Evolutionary conservation across 2,888 invertebrate species (phyloP), one percentile per base, ranked within the genome.

Genomic region (Tetramorium bicarinatum): DNA sequence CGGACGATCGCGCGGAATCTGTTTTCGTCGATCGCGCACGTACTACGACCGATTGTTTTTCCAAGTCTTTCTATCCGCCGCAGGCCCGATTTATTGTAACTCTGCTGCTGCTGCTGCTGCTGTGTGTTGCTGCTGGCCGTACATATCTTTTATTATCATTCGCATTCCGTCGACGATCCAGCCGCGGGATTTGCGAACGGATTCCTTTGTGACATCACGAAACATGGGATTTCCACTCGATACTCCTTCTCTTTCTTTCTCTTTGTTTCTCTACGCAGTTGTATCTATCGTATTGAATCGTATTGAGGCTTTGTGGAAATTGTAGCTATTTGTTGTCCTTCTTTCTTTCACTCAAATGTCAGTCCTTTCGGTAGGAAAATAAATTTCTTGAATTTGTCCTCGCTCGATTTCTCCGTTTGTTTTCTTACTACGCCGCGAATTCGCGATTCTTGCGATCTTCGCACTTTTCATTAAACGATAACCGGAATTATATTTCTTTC

Each of bases 41-140:
- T 49, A 47, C 41, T 41, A 54, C 54, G 69, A 79, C 59, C 69
- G 79, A 79, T 79, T 79, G 79, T 79, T 79, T 79, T 79, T 79
- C 71, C 69, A 47, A 79, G 69, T 79, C 47, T 21, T 56, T 67
- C 18, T 47, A 38, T 29, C 11, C 69, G 34, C 38, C 38, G 71
- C 69, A 21, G 21, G 47, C 34, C 41, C 79, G 79, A 79, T 79
- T 79, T 79, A 79, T 79, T 47, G 79, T 38, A 66, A 71, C 56
- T 56, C 44, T 44, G 41, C 54, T 29, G 59, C 3, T 25, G 41
- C 11, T 21, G 44, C 21, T 25, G 25, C 47, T 67, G 25, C 47
- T n/a, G 25, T 29, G 29, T 49, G 47, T 21, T 47, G 71, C 13
- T 21, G 44, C 44, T 67, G 41, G 29, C 47, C 38, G 9, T 54